Evolutionary conservation across 2,797 vertebrate species (phyloP).

Genomic region (Pipistrellus nathusii): DNA sequence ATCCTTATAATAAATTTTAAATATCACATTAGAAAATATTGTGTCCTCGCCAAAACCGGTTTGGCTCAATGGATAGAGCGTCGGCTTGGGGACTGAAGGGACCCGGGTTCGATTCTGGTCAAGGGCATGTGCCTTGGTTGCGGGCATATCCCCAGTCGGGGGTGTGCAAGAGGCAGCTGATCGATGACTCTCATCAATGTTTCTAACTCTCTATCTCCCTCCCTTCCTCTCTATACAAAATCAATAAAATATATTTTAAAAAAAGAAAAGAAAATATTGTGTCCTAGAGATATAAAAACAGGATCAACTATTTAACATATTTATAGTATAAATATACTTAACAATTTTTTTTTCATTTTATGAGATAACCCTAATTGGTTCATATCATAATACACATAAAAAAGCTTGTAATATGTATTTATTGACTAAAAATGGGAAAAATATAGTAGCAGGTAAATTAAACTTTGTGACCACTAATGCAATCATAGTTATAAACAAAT

Average conservation of each 20-base stretch:
- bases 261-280: not conserved
- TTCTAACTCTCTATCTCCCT: no score
- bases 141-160: no score
- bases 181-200: no score
- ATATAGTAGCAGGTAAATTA: not conserved
- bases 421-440: not conserved
- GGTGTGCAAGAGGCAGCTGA: no score
- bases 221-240: no score
- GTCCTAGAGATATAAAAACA: not conserved
- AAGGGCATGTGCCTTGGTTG: no score
- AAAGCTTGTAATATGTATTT: not conserved
- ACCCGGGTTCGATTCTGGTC: no score
- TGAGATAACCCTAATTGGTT: not conserved
- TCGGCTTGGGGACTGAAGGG: no score
- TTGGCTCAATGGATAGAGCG: no score
- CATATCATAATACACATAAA: not conserved
- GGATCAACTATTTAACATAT: not conserved
- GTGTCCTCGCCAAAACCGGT: no score
- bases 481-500: not conserved
- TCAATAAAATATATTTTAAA: no score
- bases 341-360: not conserved
- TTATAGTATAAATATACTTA: not conserved
- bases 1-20: slow-evolving; percentile 15
- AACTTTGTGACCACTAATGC: slow-evolving; percentile 6
- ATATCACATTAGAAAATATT: not conserved